These are phyloP conservation scores for Semotilus atromaculatus DNA, from an alignment of 2,797 vertebrate genomes.

Conservation along the genomic window DNA sequence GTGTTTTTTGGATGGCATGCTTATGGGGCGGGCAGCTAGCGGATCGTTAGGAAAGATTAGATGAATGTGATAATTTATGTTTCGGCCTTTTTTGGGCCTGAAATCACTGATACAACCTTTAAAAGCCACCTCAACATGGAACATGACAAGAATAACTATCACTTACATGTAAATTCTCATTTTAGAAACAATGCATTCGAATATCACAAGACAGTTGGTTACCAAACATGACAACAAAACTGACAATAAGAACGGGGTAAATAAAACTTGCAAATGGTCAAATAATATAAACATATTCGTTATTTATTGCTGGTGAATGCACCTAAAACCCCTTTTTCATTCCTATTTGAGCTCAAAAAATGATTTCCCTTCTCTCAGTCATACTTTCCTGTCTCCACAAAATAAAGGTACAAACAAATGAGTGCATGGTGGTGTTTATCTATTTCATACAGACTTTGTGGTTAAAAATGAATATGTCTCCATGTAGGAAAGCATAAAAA, in stretches of 20 bases:
- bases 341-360: neutral
- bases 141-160: neutral
- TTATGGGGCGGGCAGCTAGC: no score
- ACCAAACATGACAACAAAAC: neutral
- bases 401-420: neutral
- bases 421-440: neutral
- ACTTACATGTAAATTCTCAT: neutral
- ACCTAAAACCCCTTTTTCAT: neutral
- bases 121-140: neutral
- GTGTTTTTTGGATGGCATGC: no score
- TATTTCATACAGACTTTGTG: neutral
- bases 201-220: neutral
- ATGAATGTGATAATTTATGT: no score
- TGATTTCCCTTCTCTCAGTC: neutral
- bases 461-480: neutral
- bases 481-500: neutral
- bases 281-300: neutral
- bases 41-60: no score
- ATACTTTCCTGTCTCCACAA: neutral
- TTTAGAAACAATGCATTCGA: slow-evolving; percentile 9
- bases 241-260: neutral
- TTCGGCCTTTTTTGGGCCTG: no score
- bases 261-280: neutral
- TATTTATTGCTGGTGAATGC: neutral
- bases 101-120: no score